Percentiles rank a stretch among this genome's conserved stretches.
Conservation (phyloP, 2,888 invertebrate species). For the Hypena proboscidalis region DNA sequence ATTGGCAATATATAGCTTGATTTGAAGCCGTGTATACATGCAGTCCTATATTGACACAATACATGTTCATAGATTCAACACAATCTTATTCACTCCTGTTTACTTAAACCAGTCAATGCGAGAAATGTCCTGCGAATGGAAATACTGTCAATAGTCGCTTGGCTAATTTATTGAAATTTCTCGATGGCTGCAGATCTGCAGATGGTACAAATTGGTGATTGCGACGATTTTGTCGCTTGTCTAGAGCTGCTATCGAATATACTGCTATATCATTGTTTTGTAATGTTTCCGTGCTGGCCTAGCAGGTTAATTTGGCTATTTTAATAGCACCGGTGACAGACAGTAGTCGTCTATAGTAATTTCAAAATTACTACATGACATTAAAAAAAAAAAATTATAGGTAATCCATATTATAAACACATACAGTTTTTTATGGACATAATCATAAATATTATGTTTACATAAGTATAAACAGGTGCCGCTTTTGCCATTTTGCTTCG, state of each 20-base stretch:
- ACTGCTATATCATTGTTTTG: constrained; percentile 2
- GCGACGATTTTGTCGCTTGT: constrained; percentile 29
- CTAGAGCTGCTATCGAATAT: constrained; percentile 10
- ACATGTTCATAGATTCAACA: constrained; percentile 70
- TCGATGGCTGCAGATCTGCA: constrained; percentile 52
- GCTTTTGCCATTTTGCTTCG: too few species aligned
- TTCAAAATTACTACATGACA: too few species aligned
- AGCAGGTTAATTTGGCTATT: too few species aligned
- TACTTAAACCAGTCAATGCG: constrained; percentile 68
- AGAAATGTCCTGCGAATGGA: constrained; percentile 52
- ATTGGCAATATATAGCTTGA: too few species aligned
- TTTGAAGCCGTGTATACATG: too few species aligned
- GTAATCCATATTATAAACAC: too few species aligned
- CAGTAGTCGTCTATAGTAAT: too few species aligned
- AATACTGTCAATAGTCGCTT: constrained; percentile 51
- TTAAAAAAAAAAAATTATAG: too few species aligned
- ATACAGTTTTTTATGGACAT: too few species aligned
- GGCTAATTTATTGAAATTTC: constrained; percentile 63
- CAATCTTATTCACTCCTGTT: constrained; percentile 81
- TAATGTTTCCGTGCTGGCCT: constrained; percentile 8
- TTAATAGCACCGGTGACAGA: too few species aligned
- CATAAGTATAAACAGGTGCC: not conserved
- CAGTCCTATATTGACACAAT: constrained; percentile 59
- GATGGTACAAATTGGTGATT: constrained; percentile 44
- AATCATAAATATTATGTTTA: too few species aligned